phyloP scores from a whole-genome alignment of 2,797 vertebrate species.

The Coreius guichenoti region DNA sequence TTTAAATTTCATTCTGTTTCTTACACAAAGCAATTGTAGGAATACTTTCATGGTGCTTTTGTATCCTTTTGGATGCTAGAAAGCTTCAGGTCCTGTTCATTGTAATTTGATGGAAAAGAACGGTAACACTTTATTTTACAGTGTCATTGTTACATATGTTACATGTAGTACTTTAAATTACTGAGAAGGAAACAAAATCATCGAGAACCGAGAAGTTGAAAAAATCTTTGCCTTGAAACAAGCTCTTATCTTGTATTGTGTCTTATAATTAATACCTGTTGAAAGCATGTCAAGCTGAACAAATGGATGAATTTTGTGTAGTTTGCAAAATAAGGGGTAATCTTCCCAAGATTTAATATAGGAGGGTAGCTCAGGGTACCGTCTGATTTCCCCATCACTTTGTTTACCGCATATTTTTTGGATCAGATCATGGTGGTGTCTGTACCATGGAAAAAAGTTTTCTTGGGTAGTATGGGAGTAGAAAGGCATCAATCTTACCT shows the following conservation, averaged over 20 bases:
- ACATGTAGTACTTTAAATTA: neutral
- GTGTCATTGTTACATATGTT: too few species aligned
- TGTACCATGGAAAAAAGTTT: neutral
- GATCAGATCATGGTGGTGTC: neutral
- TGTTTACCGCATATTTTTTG: neutral
- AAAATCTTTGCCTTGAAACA: neutral
- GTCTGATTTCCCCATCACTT: neutral
- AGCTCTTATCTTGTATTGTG: neutral
- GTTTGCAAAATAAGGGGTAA: neutral
- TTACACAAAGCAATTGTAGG: neutral
- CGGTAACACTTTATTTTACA: too few species aligned
- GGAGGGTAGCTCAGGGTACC: neutral
- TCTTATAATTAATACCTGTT: neutral
- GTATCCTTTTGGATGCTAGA: neutral
- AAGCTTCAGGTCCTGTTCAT: neutral
- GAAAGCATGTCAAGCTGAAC: neutral
- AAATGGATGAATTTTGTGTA: neutral
- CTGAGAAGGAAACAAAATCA: neutral
- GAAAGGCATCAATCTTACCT: neutral
- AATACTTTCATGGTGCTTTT: slow-evolving; percentile 2
- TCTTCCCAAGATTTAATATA: neutral
- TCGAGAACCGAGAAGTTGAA: neutral
- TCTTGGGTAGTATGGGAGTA: neutral
- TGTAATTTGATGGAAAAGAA: neutral
- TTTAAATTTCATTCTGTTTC: neutral